Conservation (phyloP, 2,888 invertebrate species). For the Megastigmus dorsalis region DNA sequence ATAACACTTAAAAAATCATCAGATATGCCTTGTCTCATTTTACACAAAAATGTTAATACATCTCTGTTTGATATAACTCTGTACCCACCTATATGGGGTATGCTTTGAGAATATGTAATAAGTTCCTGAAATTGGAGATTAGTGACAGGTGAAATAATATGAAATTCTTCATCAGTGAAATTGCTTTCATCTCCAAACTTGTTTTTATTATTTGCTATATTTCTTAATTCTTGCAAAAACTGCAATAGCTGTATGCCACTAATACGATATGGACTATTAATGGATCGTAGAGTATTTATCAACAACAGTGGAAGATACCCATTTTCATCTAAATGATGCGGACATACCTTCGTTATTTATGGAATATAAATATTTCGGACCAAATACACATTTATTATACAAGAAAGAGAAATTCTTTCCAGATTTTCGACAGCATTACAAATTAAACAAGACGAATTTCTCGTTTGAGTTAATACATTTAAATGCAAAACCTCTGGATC, state of each 20-base stretch:
- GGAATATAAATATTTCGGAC: constrained; percentile 43
- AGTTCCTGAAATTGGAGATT: not conserved
- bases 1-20: not conserved
- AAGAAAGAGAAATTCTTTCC: not conserved
- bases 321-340: constrained; percentile 47
- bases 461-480: constrained; percentile 50
- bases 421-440: constrained; percentile 32
- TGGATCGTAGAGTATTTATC: constrained; percentile 37
- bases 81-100: not conserved
- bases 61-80: not conserved
- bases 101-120: not conserved
- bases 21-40: not conserved
- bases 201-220: not conserved
- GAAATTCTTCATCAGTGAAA: not conserved
- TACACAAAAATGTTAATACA: not conserved
- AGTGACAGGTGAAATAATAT: not conserved
- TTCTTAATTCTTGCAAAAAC: no score
- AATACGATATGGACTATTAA: constrained; percentile 34
- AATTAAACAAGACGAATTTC: constrained; percentile 27
- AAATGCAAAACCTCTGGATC: constrained; percentile 43
- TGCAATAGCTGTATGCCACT: not conserved
- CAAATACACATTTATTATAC: constrained; percentile 20
- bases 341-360: constrained; percentile 46
- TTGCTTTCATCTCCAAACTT: not conserved
- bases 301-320: constrained; percentile 37